These are phyloP conservation scores for Pseudotriccus pelzelni DNA, from an alignment of 2,797 vertebrate species.

Conservation along the genomic window DNA sequence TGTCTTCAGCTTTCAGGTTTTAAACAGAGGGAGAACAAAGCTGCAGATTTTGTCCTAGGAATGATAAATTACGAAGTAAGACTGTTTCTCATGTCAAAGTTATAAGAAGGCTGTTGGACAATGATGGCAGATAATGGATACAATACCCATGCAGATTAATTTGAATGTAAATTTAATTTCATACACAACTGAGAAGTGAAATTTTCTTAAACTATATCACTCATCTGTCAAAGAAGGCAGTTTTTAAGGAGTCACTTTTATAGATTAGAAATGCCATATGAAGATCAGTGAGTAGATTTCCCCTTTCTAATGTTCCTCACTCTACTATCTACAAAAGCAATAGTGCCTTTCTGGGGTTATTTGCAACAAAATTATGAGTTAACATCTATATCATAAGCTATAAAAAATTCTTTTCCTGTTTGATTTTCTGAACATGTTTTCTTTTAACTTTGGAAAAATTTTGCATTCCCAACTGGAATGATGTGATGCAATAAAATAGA, in stretches of 20 bases:
- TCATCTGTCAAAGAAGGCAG: not conserved
- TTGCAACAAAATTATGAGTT: not conserved
- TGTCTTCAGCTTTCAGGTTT: not conserved
- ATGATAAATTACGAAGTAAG: not conserved
- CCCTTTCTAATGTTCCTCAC: not conserved
- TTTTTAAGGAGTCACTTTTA: not conserved
- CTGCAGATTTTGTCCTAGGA: not conserved
- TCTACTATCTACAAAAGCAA: not conserved
- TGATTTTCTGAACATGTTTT: not conserved
- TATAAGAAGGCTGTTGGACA: not conserved
- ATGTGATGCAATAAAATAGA: not conserved
- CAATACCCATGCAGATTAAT: not conserved
- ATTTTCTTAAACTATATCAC: not conserved
- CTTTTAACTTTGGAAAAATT: not conserved
- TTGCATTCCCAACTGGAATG: not conserved
- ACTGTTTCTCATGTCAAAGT: not conserved
- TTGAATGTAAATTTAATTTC: conserved; percentile 22
- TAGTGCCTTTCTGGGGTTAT: not conserved
- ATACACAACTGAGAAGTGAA: not conserved
- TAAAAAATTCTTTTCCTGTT: not conserved
- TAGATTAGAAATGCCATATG: not conserved
- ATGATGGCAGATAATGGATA: not conserved
- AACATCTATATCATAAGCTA: not conserved
- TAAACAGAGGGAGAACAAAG: not conserved
- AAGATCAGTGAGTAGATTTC: not conserved